Evolutionary conservation across 1,140 invertebrate species (phyloP), one percentile per base, ranked within the genome.

Genomic region (Orchesella cincta): DNA sequence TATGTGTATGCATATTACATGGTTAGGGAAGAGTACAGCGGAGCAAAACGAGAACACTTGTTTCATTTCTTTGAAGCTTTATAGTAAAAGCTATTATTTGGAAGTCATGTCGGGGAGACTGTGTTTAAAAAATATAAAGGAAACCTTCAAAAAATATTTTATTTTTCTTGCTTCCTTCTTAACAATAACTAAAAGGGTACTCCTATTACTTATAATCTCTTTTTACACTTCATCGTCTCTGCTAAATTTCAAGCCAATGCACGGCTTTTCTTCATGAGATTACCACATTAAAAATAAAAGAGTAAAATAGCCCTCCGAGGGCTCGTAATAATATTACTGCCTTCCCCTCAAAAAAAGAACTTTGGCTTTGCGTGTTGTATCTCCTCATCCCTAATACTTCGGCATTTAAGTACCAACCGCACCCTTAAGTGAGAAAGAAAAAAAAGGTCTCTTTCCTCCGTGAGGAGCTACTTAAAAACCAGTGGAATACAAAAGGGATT

Each of bases 151-250:
- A 23, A 57, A 57, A 57, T 57, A 46, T 57, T n/a, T n/a, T 57
- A 57, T 57, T 67, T 67, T 33, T 67, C 62, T 67, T 67, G 26
- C 62, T 67, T 67, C 62, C 31, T 33, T 31, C 62, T 67, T 67
- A 57, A n/a, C 62, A 31, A 29, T 8, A 67, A 67, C 26, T 31
- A 67, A 67, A 57, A 67, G 62, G 62, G 62, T 67, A 67, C 62
- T 14, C 62, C 23, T 31, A 31, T 2, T 29, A 23, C 62, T 67
- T 67, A 67, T 67, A 31, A 67, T 67, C 62, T 67, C 62, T 67
- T 67, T 67, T 67, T 67, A 67, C 62, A 67, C 62, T 67, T 67
- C 62, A 67, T 67, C 62, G 62, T 67, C 33, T 67, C 62, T 67
- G 28, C 62, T 67, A 67, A 67, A 57, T 57, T 57, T 57, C 23